Percentiles rank a stretch among this genome's conserved stretches.
Evolutionary conservation across 2,888 invertebrate species (phyloP).

Genomic region (Salpingus planirostris): DNA sequence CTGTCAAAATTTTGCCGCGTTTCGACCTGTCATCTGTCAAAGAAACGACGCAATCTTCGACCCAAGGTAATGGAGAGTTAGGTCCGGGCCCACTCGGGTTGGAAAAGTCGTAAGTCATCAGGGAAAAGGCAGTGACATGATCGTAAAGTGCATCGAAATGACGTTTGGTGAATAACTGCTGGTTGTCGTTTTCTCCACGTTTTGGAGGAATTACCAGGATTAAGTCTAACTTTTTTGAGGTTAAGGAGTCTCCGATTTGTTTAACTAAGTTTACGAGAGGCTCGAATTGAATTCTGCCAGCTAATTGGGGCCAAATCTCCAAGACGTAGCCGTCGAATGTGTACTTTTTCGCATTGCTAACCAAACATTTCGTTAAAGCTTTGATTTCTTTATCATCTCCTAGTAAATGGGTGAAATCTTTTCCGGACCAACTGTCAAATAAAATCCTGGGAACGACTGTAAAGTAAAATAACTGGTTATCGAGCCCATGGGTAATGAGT

Average conservation of each 20-base stretch:
- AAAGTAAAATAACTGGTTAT: too few relatives aligned
- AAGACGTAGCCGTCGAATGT: conserved; percentile 84
- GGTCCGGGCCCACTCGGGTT: conserved; percentile 76
- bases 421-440: conserved; percentile 76
- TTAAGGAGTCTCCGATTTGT: conserved; percentile 50
- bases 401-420: conserved; percentile 67
- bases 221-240: conserved; percentile 48
- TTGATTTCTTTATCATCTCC: conserved; percentile 57
- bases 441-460: conserved; percentile 84
- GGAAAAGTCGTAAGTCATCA: conserved; percentile 97
- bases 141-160: conserved; percentile 72
- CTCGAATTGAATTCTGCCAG: conserved; percentile 52
- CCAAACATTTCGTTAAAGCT: conserved; percentile 59
- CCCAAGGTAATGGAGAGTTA: conserved; percentile 83
- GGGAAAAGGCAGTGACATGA: conserved; percentile 74
- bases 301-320: conserved; percentile 82
- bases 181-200: conserved; percentile 49
- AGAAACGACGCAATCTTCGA: conserved; percentile 63
- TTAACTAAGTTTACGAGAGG: conserved; percentile 55
- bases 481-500: too few relatives aligned
- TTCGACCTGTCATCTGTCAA: conserved; percentile 57
- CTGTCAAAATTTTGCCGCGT: conserved; percentile 72
- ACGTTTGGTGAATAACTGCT: conserved; percentile 61
- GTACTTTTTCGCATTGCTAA: conserved; percentile 54
- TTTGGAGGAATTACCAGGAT: conserved; percentile 78